Conservation (phyloP, 1,140 invertebrate species). For the Drosophila orosa region DNA sequence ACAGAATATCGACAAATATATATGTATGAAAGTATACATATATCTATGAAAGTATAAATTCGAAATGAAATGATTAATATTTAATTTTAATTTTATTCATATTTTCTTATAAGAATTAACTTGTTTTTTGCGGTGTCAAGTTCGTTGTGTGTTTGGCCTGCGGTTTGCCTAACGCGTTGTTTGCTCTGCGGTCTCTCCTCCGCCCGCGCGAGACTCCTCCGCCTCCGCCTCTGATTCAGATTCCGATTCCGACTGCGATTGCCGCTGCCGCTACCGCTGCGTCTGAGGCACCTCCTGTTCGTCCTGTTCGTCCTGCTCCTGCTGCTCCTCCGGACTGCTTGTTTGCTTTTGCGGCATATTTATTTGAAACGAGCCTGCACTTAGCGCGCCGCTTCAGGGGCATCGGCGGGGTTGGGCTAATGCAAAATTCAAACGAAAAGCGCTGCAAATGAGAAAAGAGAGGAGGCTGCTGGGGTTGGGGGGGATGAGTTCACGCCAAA, state of each 20-base stretch:
- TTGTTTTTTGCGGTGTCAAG: conserved; percentile 4
- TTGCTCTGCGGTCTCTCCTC: conserved; percentile 56
- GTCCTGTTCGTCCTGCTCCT: background rate
- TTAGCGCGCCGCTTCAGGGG: conserved; percentile 46
- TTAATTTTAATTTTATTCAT: background rate
- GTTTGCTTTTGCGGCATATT: conserved; percentile 81
- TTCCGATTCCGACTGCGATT: conserved; percentile 34
- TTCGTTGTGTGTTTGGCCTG: conserved; percentile 55
- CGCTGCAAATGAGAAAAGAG: conserved; percentile 72
- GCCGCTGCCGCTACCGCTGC: conserved; percentile 25
- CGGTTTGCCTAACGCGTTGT: conserved; percentile 73
- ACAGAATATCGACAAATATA: too few relatives aligned
- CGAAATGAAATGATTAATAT: background rate
- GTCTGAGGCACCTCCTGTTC: conserved; percentile 7
- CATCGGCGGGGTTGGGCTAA: conserved; percentile 39
- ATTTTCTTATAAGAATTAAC: background rate
- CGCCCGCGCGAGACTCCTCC: background rate
- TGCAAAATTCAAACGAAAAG: conserved; percentile 80
- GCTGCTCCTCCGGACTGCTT: conserved; percentile 63
- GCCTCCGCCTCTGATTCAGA: conserved; percentile 12
- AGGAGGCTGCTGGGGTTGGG: conserved; percentile 31
- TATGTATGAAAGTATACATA: too few relatives aligned
- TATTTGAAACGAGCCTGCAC: conserved; percentile 80
- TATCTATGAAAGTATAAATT: too few relatives aligned
- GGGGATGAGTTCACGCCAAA: conserved; percentile 69